These are phyloP conservation scores for Tragelaphus scriptus DNA, from an alignment of 2,113 vertebrate genomes.

Conservation along the genomic window DNA sequence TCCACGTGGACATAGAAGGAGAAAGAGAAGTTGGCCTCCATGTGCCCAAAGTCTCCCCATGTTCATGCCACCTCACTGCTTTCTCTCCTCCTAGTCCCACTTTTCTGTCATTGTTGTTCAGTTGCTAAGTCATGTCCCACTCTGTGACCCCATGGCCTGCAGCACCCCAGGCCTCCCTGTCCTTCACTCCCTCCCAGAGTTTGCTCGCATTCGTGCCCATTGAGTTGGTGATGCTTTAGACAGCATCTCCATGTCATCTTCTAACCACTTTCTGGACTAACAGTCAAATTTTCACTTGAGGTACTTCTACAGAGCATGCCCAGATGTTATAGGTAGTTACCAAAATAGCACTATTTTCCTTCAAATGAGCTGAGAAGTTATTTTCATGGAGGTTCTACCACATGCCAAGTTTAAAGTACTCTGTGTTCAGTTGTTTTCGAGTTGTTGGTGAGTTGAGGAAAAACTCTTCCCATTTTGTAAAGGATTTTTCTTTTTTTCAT, in stretches of 20 bases:
- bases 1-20: neutral
- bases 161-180: neutral
- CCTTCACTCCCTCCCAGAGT: neutral
- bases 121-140: neutral
- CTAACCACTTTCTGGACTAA: neutral
- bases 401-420: slow-evolving; percentile 18
- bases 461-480: slow-evolving; percentile 36
- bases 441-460: neutral
- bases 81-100: neutral
- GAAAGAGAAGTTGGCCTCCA: neutral
- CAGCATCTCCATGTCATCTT: neutral
- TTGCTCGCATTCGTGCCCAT: neutral
- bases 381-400: slow-evolving; percentile 29
- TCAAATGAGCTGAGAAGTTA: slow-evolving; percentile 35
- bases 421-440: slow-evolving; percentile 19
- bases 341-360: slow-evolving; percentile 37
- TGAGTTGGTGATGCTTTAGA: neutral
- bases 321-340: slow-evolving; percentile 21
- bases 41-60: no score
- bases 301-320: neutral
- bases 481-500: neutral
- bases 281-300: neutral
- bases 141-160: neutral
- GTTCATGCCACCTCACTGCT: neutral
- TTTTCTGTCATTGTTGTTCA: neutral